These are phyloP conservation scores for Amphibalanus amphitrite DNA, from an alignment of 1,140 invertebrate genomes.

Conservation along the genomic window DNA sequence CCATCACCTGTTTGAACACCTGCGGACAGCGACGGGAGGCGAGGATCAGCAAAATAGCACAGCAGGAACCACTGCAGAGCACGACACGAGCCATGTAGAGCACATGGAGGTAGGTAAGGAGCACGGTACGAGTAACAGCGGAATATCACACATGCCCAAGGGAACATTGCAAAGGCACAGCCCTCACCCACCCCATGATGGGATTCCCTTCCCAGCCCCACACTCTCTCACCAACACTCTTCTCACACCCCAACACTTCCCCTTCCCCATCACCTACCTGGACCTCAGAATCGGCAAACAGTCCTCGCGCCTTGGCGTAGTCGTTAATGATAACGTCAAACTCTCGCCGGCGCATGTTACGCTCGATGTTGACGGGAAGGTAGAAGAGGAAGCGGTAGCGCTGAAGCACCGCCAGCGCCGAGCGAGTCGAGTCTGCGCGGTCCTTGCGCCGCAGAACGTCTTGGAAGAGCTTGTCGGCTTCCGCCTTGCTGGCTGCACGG, in stretches of 20 bases:
- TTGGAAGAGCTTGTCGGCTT: slow-evolving; percentile 84
- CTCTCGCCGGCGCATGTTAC: slow-evolving; percentile 82
- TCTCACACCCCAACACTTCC: background rate
- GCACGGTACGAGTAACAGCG: too few species aligned
- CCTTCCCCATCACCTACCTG: slow-evolving; percentile 25
- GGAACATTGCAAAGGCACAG: too few species aligned
- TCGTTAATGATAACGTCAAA: slow-evolving; percentile 97
- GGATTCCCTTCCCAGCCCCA: too few species aligned
- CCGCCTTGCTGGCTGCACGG: slow-evolving; percentile 59
- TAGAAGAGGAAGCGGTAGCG: slow-evolving; percentile 86
- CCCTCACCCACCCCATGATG: too few species aligned
- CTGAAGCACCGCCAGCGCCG: slow-evolving; percentile 79
- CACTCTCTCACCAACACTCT: background rate
- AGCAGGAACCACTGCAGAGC: too few species aligned
- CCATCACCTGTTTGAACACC: slow-evolving; percentile 67
- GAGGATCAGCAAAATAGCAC: too few species aligned
- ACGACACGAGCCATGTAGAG: too few species aligned
- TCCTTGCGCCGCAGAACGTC: slow-evolving; percentile 86
- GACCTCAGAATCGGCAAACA: slow-evolving; percentile 89
- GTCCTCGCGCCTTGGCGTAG: slow-evolving; percentile 83
- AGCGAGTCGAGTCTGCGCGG: slow-evolving; percentile 84
- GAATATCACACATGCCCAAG: too few species aligned
- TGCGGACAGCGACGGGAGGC: too few species aligned
- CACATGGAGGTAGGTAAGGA: too few species aligned
- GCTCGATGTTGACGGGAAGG: slow-evolving; percentile 80